phyloP scores from a whole-genome alignment of 2,888 invertebrate genomes.

The Synanthedon andrenaeformis region DNA sequence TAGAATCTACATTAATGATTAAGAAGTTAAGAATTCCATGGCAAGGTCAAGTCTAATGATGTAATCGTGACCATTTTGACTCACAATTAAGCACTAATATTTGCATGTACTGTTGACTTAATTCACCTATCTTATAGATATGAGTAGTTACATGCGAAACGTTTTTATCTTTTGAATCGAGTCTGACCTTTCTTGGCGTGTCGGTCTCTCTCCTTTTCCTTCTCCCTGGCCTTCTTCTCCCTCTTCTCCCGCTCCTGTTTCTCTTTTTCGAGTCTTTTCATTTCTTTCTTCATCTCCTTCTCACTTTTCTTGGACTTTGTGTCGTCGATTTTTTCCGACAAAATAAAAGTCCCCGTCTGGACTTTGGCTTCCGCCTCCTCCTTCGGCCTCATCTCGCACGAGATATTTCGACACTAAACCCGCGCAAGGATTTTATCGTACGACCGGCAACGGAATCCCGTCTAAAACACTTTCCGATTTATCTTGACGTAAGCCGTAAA shows the following conservation, averaged over 20 bases:
- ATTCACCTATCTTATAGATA: slow-evolving; percentile 10
- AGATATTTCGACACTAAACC: slow-evolving; percentile 20
- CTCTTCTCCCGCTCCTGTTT: slow-evolving; percentile 61
- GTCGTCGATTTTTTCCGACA: slow-evolving; percentile 69
- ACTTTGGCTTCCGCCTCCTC: slow-evolving; percentile 49
- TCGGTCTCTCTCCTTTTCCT: slow-evolving; percentile 61
- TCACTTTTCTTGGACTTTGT: slow-evolving; percentile 58
- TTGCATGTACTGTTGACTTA: slow-evolving; percentile 24
- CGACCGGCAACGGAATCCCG: slow-evolving; percentile 34
- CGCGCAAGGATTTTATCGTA: slow-evolving; percentile 32
- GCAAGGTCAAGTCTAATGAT: slow-evolving; percentile 46
- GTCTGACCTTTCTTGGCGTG: slow-evolving; percentile 53
- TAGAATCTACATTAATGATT: slow-evolving; percentile 9
- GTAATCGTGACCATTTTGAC: slow-evolving; percentile 26
- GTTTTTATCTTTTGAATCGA: not conserved
- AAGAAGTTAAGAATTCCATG: slow-evolving; percentile 34
- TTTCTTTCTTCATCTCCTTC: slow-evolving; percentile 66
- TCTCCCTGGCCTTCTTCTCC: slow-evolving; percentile 64
- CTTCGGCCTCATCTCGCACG: slow-evolving; percentile 53
- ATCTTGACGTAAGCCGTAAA: slow-evolving; percentile 36
- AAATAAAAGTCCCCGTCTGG: slow-evolving; percentile 66
- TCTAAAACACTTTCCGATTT: slow-evolving; percentile 38
- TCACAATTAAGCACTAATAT: slow-evolving; percentile 31
- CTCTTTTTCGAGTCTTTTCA: slow-evolving; percentile 63
- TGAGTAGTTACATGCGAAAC: not conserved